Conservation (phyloP, 2,888 invertebrate genomes). For the Spodoptera littoralis region DNA sequence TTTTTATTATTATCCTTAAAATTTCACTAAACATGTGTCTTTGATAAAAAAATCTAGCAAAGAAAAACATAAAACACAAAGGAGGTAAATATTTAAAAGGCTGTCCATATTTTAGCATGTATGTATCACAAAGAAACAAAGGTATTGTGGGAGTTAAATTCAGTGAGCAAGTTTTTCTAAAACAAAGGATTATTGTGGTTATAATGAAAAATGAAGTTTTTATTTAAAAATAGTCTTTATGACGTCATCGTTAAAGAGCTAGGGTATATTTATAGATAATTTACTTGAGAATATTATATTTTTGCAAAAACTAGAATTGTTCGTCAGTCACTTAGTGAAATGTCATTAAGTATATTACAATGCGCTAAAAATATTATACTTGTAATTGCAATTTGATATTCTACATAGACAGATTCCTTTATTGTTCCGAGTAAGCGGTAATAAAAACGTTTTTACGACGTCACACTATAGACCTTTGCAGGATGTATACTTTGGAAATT, state of each 20-base stretch:
- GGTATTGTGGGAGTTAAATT: constrained; percentile 32
- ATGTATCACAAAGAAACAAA: constrained; percentile 48
- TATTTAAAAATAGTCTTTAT: constrained; percentile 12
- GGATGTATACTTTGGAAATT: constrained; percentile 79
- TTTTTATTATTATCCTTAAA: not conserved
- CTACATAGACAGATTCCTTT: constrained; percentile 62
- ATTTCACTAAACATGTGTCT: not conserved
- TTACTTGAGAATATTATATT: not conserved
- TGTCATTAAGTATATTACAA: not conserved
- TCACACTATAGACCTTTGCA: constrained; percentile 71
- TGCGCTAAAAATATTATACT: constrained; percentile 31
- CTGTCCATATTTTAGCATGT: constrained; percentile 32
- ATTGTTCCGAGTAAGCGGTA: constrained; percentile 64
- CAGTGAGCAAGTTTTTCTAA: constrained; percentile 31
- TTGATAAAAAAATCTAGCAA: constrained; percentile 10
- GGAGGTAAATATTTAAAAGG: constrained; percentile 37
- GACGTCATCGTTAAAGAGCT: constrained; percentile 12
- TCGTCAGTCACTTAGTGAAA: too few relatives aligned
- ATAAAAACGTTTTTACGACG: constrained; percentile 75
- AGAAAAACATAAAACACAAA: constrained; percentile 18
- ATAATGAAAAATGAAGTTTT: constrained; percentile 23
- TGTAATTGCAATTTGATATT: constrained; percentile 55
- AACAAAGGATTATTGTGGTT: constrained; percentile 33
- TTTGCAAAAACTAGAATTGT: too few relatives aligned
- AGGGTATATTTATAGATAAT: constrained; percentile 3